Evolutionary conservation across 2,888 invertebrate species (phyloP), one percentile per base, ranked within the genome.

Genomic region (Diplolepis rosae): DNA sequence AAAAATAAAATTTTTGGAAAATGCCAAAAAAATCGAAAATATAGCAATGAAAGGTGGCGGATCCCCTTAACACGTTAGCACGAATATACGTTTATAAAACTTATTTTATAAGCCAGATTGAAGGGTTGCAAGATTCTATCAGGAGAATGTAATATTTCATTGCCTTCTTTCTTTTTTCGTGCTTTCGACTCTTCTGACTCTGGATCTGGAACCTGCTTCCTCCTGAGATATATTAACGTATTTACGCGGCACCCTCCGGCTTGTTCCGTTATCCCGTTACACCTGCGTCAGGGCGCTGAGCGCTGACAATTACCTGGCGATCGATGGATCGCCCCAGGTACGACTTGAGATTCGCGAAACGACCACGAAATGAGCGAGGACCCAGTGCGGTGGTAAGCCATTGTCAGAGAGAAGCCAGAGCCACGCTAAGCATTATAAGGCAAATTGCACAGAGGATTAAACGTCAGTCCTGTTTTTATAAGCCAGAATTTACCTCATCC

Each of bases 301-400:
- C 85, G 86, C 87, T 87, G 87, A 87, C 87, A 87, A 87, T 87
- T 87, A 87, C 85, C 84, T 71, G 78, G 82, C 85, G 87, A 87
- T 87, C 87, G 87, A 87, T 87, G 86, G 82, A 83, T 84, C 78
- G 85, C 87, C 86, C 73, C 74, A 77, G 80, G 85, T 81, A 79
- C 80, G 73, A 80, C 78, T 75, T 70, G 72, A 73, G 56, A 75
- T 74, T 76, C 79, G 80, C 78, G 82, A 76, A 78, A 77, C 79
- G 71, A 77, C 79, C 78, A 81, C 80, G 80, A 81, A 83, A n/a
- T n/a, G n/a, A n/a, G n/a, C n/a, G n/a, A n/a, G n/a, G n/a, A 81
- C 81, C 80, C 75, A 76, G 79, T 76, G 77, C 73, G 71, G 71
- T 65, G 67, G 66, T 61, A 68, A 69, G 32, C 67, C 66, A 76